Evolutionary conservation across 2,797 vertebrate genomes (phyloP).

Genomic region (Melanotaenia pygmaea): DNA sequence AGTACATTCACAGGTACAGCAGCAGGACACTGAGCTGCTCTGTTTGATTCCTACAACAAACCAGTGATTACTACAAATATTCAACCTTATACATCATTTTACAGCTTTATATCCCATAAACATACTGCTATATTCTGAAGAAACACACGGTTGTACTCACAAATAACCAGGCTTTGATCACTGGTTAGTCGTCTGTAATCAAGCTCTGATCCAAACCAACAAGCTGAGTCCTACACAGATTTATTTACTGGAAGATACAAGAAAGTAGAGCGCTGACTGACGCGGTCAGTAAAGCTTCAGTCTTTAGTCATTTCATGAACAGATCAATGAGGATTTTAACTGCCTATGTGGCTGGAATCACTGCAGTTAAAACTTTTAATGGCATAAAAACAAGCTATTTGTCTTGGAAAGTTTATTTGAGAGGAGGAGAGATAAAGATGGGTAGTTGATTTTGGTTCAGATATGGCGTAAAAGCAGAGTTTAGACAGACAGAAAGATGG

Average conservation of each 20-base stretch:
- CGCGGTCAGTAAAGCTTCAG: slow-evolving; percentile 8
- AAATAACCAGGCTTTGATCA: slow-evolving; percentile 51
- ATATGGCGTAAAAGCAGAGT: slow-evolving; percentile 24
- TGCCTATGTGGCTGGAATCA: not conserved
- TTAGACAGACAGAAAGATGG: slow-evolving; percentile 1
- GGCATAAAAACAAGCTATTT: not conserved
- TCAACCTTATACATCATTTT: slow-evolving; percentile 67
- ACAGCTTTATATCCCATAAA: slow-evolving; percentile 70
- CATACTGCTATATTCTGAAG: slow-evolving; percentile 71
- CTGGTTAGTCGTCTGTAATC: slow-evolving; percentile 39
- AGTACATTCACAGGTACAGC: slow-evolving; percentile 83
- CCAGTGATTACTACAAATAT: slow-evolving; percentile 66
- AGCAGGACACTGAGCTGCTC: slow-evolving; percentile 61
- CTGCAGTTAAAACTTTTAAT: slow-evolving; percentile 9
- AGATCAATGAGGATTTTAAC: slow-evolving; percentile 2
- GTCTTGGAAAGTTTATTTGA: slow-evolving; percentile 2
- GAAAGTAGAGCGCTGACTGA: slow-evolving; percentile 18
- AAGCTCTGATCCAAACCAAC: slow-evolving; percentile 38
- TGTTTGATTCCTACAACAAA: slow-evolving; percentile 64
- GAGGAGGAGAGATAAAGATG: slow-evolving; percentile 4
- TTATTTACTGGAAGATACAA: slow-evolving; percentile 56
- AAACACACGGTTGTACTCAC: slow-evolving; percentile 73
- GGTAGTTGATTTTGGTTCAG: slow-evolving; percentile 33
- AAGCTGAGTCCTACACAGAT: slow-evolving; percentile 45
- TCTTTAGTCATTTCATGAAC: slow-evolving; percentile 12